phyloP scores from a whole-genome alignment of 1,140 invertebrate genomes.

The Papilio polyxenes region DNA sequence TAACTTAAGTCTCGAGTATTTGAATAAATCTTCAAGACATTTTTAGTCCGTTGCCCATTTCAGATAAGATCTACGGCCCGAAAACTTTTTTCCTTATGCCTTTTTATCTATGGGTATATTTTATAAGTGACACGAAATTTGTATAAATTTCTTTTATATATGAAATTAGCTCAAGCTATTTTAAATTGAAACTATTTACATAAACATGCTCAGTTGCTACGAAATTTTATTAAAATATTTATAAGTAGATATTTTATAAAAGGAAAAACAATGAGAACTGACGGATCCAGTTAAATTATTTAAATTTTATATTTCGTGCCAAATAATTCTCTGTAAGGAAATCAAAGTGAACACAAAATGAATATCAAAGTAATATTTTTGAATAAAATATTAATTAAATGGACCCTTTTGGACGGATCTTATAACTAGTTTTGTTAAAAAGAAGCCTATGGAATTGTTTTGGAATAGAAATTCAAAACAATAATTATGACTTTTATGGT shows the following conservation, averaged over 20 bases:
- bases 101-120: slow-evolving; percentile 14
- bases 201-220: no score
- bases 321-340: neutral
- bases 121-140: neutral
- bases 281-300: no score
- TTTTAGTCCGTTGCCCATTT: slow-evolving; percentile 38
- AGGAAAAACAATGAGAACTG: no score
- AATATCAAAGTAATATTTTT: neutral
- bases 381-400: neutral
- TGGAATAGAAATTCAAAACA: neutral
- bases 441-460: slow-evolving; percentile 7
- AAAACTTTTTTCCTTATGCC: slow-evolving; percentile 35
- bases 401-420: neutral
- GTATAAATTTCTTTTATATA: neutral
- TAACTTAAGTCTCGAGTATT: slow-evolving; percentile 31
- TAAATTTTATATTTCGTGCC: neutral
- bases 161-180: neutral
- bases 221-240: no score
- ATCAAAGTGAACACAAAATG: neutral
- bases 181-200: no score
- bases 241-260: no score
- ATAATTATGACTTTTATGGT: neutral
- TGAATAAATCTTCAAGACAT: slow-evolving; percentile 38
- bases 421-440: neutral
- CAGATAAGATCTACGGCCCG: slow-evolving; percentile 31